These are phyloP conservation scores for Lepidocolaptes lacrymiger DNA, from an alignment of 2,797 vertebrate species.

Conservation along the genomic window DNA sequence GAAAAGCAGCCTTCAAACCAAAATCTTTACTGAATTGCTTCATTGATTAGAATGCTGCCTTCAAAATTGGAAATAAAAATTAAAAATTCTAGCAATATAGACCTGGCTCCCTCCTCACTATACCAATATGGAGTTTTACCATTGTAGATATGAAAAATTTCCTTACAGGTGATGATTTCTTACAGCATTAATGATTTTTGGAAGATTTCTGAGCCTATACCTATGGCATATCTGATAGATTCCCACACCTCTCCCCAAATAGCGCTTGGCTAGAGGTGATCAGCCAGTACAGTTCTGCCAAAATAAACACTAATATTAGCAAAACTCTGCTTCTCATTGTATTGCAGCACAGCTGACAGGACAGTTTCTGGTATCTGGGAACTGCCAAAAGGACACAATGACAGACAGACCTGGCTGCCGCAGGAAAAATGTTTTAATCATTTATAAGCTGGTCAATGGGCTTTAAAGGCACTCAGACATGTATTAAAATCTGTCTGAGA, in stretches of 20 bases:
- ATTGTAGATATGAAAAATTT: background rate
- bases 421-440: slow-evolving; percentile 74
- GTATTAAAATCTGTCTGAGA: slow-evolving; percentile 75
- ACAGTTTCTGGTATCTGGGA: background rate
- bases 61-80: background rate
- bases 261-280: background rate
- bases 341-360: background rate
- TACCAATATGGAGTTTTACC: background rate
- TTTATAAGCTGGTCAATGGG: slow-evolving; percentile 75
- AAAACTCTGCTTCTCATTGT: background rate
- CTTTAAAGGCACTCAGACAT: slow-evolving; percentile 75
- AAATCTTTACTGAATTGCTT: background rate
- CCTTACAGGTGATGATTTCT: background rate
- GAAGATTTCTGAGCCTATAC: background rate
- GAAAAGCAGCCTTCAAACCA: background rate
- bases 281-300: background rate
- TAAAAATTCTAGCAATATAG: rapidly evolving
- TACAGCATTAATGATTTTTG: background rate
- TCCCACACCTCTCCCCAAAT: background rate
- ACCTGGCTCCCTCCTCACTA: background rate
- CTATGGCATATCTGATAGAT: background rate
- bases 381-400: slow-evolving; percentile 48
- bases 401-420: slow-evolving; percentile 50
- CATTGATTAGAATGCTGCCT: background rate
- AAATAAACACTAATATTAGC: background rate